Conservation (phyloP, 2,797 vertebrate species). For the Anniella stebbinsi region DNA sequence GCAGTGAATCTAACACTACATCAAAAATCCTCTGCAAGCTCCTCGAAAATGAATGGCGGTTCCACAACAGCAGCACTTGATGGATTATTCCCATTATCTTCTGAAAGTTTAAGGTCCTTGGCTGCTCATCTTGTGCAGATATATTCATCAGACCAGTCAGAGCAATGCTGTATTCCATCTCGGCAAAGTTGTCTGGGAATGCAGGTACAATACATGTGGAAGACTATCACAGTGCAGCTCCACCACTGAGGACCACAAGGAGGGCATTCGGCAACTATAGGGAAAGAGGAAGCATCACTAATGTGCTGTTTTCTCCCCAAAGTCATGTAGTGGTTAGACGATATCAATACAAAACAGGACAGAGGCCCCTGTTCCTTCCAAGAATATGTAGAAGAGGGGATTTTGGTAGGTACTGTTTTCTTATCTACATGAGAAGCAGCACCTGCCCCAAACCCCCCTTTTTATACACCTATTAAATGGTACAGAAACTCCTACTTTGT, state of each 20-base stretch:
- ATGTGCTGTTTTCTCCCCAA: background rate
- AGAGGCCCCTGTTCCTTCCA: background rate
- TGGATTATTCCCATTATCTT: background rate
- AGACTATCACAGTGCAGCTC: constrained; percentile 75
- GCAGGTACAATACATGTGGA: constrained; percentile 79
- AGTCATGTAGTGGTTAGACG: background rate
- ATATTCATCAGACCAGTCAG: constrained; percentile 81
- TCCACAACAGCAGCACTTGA: background rate
- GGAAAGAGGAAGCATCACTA: background rate
- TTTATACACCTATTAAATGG: background rate
- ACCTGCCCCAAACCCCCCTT: background rate
- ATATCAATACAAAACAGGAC: background rate
- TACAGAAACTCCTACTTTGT: background rate
- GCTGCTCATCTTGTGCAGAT: constrained; percentile 62
- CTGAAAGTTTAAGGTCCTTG: background rate
- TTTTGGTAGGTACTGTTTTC: background rate
- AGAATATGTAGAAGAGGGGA: background rate
- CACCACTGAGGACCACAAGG: constrained; percentile 78
- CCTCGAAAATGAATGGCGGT: background rate
- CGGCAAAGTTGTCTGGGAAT: constrained; percentile 78
- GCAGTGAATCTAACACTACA: background rate
- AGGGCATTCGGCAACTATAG: constrained; percentile 72
- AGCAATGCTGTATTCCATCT: constrained; percentile 79
- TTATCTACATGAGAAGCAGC: background rate
- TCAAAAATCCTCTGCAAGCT: background rate